Conservation (phyloP, 2,113 vertebrate genomes). For the Chlorodrepanis virens region DNA sequence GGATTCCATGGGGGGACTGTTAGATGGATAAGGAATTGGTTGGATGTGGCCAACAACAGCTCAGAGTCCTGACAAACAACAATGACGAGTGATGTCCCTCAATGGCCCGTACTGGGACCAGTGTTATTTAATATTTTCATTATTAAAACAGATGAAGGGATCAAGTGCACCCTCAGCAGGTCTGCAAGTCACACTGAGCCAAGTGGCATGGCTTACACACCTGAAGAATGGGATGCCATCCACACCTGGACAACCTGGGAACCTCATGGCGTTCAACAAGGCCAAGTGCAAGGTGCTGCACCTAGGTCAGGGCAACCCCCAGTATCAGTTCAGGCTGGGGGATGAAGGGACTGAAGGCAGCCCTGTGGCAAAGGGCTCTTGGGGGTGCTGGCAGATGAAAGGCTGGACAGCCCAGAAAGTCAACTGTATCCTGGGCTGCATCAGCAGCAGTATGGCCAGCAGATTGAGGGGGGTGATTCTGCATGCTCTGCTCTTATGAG, state of each 20-base stretch:
- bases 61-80: neutral
- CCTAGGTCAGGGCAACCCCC: neutral
- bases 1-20: accelerated
- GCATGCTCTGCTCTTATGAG: neutral
- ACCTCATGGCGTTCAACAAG: neutral
- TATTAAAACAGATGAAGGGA: neutral
- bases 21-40: neutral
- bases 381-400: neutral
- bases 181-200: neutral
- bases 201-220: no score
- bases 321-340: neutral
- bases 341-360: neutral
- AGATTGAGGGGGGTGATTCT: neutral
- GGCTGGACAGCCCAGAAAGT: neutral
- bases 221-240: neutral
- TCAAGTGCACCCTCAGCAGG: accelerated
- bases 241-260: neutral
- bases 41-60: neutral
- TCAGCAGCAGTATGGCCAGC: neutral
- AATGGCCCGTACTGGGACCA: accelerated
- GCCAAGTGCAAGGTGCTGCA: neutral
- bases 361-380: neutral
- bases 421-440: accelerated
- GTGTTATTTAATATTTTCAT: neutral
- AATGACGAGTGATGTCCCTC: neutral